phyloP scores from a whole-genome alignment of 2,113 vertebrate species.

The Oreochromis spilurus region DNA sequence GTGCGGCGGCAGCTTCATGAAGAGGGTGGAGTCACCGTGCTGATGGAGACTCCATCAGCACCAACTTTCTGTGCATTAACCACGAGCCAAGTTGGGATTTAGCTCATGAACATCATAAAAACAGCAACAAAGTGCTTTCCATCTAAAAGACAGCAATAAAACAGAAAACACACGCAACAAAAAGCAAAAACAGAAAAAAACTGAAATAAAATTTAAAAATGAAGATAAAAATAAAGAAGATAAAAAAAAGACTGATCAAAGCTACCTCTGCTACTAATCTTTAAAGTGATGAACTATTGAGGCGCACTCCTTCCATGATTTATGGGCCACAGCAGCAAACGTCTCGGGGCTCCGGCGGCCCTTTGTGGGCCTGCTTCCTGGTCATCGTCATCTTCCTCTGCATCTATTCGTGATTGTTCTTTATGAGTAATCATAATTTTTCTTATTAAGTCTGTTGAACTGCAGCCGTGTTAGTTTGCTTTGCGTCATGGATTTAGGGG shows the following conservation, averaged over 20 bases:
- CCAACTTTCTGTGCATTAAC: neutral
- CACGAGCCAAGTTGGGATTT: neutral
- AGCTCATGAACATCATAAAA: neutral
- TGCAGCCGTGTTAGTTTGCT: neutral
- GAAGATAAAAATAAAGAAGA: accelerated
- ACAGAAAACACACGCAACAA: neutral
- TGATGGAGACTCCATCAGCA: accelerated
- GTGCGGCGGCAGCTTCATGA: too few relatives aligned
- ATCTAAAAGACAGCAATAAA: accelerated
- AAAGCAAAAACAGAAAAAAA: neutral
- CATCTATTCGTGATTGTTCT: neutral
- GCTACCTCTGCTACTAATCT: neutral
- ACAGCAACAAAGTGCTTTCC: neutral
- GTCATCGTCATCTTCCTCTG: accelerated
- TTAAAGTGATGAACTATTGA: neutral
- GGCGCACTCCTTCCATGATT: neutral
- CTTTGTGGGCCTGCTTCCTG: neutral
- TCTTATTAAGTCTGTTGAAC: neutral
- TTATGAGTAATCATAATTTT: neutral
- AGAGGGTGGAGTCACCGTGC: accelerated
- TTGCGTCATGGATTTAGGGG: accelerated
- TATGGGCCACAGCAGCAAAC: neutral
- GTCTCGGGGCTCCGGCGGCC: accelerated
- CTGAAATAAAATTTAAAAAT: accelerated
- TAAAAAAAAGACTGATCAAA: neutral